Evolutionary conservation across 2,888 invertebrate species (phyloP).

Genomic region (Electrophaes corylata): DNA sequence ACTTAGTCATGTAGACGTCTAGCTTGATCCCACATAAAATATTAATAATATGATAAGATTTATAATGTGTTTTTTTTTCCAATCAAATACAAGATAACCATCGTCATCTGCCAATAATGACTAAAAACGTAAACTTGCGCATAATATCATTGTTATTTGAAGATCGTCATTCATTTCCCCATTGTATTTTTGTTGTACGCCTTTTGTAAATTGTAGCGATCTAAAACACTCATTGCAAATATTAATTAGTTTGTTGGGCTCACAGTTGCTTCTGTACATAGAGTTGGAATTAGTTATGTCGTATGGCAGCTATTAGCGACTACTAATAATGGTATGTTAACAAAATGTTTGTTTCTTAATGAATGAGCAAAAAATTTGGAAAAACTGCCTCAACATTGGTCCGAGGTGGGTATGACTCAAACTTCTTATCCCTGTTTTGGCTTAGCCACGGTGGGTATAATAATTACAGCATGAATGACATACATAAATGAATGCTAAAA

Average conservation of each 20-base stretch:
- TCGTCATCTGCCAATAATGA: too few relatives aligned
- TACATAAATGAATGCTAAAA: conserved; percentile 46
- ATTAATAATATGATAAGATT: too few relatives aligned
- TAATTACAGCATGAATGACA: conserved; percentile 48
- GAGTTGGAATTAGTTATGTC: conserved; percentile 41
- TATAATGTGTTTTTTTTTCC: too few relatives aligned
- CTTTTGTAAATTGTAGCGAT: too few relatives aligned
- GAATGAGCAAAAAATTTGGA: conserved; percentile 59
- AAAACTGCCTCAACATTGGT: conserved; percentile 65
- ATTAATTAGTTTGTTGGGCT: background rate
- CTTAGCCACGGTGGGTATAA: conserved; percentile 36
- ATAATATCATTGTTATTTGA: too few relatives aligned
- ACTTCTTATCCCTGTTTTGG: conserved; percentile 33
- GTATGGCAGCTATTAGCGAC: conserved; percentile 51
- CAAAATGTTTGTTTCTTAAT: conserved; percentile 46
- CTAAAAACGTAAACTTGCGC: too few relatives aligned
- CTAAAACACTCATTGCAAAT: too few relatives aligned
- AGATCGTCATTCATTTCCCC: too few relatives aligned
- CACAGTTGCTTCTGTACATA: conserved; percentile 48
- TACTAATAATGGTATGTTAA: conserved; percentile 57
- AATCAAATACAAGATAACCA: too few relatives aligned
- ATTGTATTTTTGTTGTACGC: too few relatives aligned
- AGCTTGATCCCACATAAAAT: too few relatives aligned
- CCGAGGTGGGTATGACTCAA: conserved; percentile 49
- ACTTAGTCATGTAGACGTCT: too few relatives aligned